These are phyloP conservation scores for Rhagoletis zephyria DNA, from an alignment of 1,140 invertebrate species.

Conservation along the genomic window DNA sequence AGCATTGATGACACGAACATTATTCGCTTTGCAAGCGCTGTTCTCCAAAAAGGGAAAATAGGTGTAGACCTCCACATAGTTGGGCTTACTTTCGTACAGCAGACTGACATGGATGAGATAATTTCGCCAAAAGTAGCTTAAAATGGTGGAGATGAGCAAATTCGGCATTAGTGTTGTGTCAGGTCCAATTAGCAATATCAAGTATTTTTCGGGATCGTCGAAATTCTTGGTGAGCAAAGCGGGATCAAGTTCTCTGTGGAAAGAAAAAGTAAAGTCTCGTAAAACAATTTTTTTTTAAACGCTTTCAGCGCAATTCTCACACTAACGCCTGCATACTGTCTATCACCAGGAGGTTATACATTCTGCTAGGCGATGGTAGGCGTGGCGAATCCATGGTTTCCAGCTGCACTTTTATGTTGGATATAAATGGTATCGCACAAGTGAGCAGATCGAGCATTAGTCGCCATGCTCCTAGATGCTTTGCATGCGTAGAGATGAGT, in stretches of 20 bases:
- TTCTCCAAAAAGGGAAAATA: constrained; percentile 52
- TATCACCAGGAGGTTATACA: constrained; percentile 53
- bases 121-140: constrained; percentile 53
- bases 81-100: constrained; percentile 4
- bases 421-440: not conserved
- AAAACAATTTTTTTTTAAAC: too few species aligned
- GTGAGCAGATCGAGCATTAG: constrained; percentile 22
- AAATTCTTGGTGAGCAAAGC: constrained; percentile 21
- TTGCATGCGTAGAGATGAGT: not conserved
- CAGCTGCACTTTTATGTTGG: constrained; percentile 19
- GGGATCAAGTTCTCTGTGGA: constrained; percentile 48
- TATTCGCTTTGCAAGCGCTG: not conserved
- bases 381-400: not conserved
- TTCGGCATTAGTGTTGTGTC: not conserved
- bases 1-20: constrained; percentile 37
- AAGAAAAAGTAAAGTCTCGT: not conserved
- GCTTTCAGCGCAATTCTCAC: not conserved
- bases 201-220: constrained; percentile 50
- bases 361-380: not conserved
- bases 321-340: constrained; percentile 52
- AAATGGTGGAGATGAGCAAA: constrained; percentile 22
- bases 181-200: constrained; percentile 30
- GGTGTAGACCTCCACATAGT: constrained; percentile 49
- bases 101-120: constrained; percentile 54
- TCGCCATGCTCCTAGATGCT: not conserved